Conservation (phyloP, 1,140 invertebrate species). For the Drosophila funebris region DNA sequence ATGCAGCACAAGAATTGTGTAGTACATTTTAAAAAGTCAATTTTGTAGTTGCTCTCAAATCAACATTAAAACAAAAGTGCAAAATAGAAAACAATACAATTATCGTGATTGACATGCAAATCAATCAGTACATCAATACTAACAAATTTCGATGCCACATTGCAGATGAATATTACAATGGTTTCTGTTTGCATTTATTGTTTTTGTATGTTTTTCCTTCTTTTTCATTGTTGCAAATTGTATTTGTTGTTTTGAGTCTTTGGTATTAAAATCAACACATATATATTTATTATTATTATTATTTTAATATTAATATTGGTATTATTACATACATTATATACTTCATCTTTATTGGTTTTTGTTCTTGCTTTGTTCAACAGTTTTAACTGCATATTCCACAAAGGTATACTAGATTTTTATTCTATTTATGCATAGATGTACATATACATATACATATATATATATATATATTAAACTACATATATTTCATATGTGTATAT, state of each 20-base stretch:
- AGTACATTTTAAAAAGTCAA: conserved; percentile 45
- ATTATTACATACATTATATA: conserved; percentile 35
- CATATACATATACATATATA: conserved; percentile 33
- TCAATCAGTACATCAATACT: conserved; percentile 15
- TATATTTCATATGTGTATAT: conserved; percentile 40
- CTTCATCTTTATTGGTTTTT: conserved; percentile 26
- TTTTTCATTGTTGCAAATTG: conserved; percentile 42
- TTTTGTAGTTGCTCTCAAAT: conserved; percentile 40
- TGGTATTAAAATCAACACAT: conserved; percentile 80
- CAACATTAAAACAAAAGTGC: conserved; percentile 43
- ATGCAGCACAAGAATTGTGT: conserved; percentile 48
- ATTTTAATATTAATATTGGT: conserved; percentile 37
- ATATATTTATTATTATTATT: conserved; percentile 34
- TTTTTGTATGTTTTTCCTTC: conserved; percentile 26
- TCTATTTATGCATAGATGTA: conserved; percentile 25
- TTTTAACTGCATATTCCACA: conserved; percentile 42
- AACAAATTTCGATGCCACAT: conserved; percentile 54
- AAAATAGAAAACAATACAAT: background rate
- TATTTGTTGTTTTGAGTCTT: conserved; percentile 74
- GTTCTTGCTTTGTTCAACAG: conserved; percentile 22
- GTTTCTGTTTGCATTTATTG: conserved; percentile 8
- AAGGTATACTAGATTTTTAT: conserved; percentile 27
- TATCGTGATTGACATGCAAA: background rate
- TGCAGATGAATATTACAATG: conserved; percentile 3
- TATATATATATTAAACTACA: conserved; percentile 45